A percentile compares a stretch with the other conserved stretches of the same genome.
phyloP scores from a whole-genome alignment of 2,797 vertebrate genomes.

The Schizothorax lantsangensis region DNA sequence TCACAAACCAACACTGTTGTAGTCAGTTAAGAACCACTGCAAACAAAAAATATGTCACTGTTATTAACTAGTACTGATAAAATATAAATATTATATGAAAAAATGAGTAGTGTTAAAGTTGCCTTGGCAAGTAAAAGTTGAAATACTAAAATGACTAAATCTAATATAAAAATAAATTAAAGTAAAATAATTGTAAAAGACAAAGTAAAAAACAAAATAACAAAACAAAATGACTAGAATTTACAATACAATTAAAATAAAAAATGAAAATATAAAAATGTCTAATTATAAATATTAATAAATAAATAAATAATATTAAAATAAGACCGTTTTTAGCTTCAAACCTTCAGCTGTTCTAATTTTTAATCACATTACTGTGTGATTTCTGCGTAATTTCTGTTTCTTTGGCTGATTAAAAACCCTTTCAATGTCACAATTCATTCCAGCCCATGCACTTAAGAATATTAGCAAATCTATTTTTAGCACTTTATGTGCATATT shows the following conservation, averaged over 20 bases:
- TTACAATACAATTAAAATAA: not conserved
- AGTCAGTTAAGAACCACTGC: not conserved
- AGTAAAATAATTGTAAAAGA: not conserved
- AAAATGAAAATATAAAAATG: not conserved
- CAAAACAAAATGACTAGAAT: not conserved
- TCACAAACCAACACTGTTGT: not conserved
- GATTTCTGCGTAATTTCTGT: not conserved
- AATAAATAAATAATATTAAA: not conserved
- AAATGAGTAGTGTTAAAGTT: not conserved
- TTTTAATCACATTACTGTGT: not conserved
- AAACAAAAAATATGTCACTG: not conserved
- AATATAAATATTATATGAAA: not conserved
- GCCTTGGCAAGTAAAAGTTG: not conserved
- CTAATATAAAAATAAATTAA: not conserved
- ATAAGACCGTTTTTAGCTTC: not conserved
- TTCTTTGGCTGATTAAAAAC: not conserved
- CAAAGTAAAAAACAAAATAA: not conserved
- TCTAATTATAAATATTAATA: not conserved
- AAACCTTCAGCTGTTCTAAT: not conserved
- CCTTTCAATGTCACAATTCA: not conserved
- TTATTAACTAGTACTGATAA: not conserved
- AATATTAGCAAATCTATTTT: not conserved
- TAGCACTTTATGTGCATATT: not conserved
- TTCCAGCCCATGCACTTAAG: not conserved
- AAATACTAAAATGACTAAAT: not conserved